Evolutionary conservation across 2,888 invertebrate species (phyloP).

Genomic region (Erebia aethiops): DNA sequence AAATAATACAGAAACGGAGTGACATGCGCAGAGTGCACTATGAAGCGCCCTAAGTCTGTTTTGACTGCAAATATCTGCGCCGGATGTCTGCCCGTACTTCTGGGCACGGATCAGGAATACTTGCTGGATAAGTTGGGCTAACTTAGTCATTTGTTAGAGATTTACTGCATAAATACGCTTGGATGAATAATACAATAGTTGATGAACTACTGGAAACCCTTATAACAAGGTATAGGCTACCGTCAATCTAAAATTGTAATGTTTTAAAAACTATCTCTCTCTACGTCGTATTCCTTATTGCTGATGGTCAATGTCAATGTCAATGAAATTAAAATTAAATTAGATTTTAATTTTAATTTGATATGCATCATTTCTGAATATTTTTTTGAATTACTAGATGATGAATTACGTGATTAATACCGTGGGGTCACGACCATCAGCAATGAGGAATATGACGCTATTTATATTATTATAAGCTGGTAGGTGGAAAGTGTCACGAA

Average conservation of each 20-base stretch:
- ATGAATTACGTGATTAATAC: too few species aligned
- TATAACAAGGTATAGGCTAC: background rate
- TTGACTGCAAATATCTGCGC: conserved; percentile 79
- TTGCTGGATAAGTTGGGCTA: conserved; percentile 37
- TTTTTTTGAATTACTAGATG: too few species aligned
- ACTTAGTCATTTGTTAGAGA: conserved; percentile 18
- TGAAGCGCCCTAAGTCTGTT: conserved; percentile 71
- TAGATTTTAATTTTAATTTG: too few species aligned
- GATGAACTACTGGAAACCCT: background rate
- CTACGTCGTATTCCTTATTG: too few species aligned
- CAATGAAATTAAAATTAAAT: too few species aligned
- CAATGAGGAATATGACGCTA: too few species aligned
- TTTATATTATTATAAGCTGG: background rate
- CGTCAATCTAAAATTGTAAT: too few species aligned
- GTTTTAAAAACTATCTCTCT: too few species aligned
- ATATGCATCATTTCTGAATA: too few species aligned
- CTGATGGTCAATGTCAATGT: too few species aligned
- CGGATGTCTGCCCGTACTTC: conserved; percentile 59
- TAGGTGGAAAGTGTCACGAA: background rate
- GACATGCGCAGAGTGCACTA: conserved; percentile 78
- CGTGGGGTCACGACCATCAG: too few species aligned
- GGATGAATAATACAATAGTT: conserved; percentile 17
- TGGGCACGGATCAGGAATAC: conserved; percentile 39
- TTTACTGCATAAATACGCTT: conserved; percentile 10
- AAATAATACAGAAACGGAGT: conserved; percentile 78